Evolutionary conservation across 2,113 vertebrate genomes (phyloP), one percentile per base, ranked within the genome.

Genomic region (Colinus virginianus): DNA sequence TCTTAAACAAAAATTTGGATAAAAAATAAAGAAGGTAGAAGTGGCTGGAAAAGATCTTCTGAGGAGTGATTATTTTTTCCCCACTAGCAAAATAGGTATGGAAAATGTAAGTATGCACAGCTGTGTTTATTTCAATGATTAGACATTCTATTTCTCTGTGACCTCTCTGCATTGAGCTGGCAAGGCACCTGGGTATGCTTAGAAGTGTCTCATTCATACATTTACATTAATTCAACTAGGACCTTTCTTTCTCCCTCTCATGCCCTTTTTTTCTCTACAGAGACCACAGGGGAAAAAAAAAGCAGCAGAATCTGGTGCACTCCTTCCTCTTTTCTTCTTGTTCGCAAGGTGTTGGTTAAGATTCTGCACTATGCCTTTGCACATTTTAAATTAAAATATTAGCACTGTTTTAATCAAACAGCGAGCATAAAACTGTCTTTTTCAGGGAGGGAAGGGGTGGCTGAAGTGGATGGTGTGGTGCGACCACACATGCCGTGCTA

Each of bases 121-220:
- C 97, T 97, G 97, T 97, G 96, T 96, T 97, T 97, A 97, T 97
- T 94, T 84, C 96, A 87, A 90, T 96, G 96, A 97, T 97, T 97
- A 97, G 95, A 88, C 95, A 92, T 96, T 95, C 95, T 94, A 70
- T 94, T 94, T 93, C 86, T 93, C 88, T 90, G 92, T 97, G 97
- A 97, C 97, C 97, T 87, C 92, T 95, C 64, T 96, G 90, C 88
- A 93, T 78, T 81, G 91, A 94, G 94, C 95, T 94, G 95, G 96
- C 94, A 94, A 96, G 91, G 77, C 97, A 97, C 94, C 97, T 97
- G 96, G 96, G 53, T 96, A 81, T 93, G 89, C 96, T 97, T 97
- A 96, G 80, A 93, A 96, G 78, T 90, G 86, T 93, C 80, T 96
- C 87, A 40, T 90, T 95, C 90, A 93, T 91, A 88, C 96, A 96